These are phyloP conservation scores for Rhipidura dahli DNA, from an alignment of 2,113 vertebrate genomes.

Conservation along the genomic window DNA sequence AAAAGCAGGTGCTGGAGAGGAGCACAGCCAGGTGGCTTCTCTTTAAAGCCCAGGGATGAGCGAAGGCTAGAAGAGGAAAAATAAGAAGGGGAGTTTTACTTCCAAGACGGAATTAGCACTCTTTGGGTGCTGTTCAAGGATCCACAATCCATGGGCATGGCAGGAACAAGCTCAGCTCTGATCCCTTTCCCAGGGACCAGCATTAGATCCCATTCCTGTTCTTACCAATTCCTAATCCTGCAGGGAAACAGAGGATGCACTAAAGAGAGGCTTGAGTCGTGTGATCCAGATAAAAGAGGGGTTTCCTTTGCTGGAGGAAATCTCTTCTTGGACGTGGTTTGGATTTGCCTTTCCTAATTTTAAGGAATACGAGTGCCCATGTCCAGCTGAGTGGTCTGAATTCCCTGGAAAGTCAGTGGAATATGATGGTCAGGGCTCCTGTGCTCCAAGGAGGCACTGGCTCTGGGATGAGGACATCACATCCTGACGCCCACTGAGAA, in stretches of 20 bases:
- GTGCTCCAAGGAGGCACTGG: neutral
- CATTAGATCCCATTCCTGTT: neutral
- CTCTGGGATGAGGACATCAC: neutral
- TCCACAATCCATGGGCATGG: neutral
- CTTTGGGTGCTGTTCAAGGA: neutral
- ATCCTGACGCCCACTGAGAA: neutral
- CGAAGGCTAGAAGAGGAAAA: slow-evolving; percentile 27
- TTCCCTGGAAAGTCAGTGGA: neutral
- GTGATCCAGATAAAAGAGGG: neutral
- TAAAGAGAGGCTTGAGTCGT: neutral
- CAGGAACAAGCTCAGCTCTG: neutral
- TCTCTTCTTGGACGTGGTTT: neutral
- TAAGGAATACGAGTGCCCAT: neutral
- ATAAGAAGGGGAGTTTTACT: neutral
- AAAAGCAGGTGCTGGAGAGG: slow-evolving; percentile 36
- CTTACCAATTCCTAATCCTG: neutral
- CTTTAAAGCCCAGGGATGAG: neutral
- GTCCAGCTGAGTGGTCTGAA: neutral
- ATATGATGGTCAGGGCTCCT: neutral
- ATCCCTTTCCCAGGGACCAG: neutral
- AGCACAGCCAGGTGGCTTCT: slow-evolving; percentile 40
- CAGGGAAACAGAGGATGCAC: neutral
- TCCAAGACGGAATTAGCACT: slow-evolving; percentile 9
- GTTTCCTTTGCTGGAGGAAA: neutral
- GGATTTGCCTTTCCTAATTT: neutral